Base-by-base conservation (phyloP, 2,888 invertebrate species). In the Ephialtes manifestator region DNA sequence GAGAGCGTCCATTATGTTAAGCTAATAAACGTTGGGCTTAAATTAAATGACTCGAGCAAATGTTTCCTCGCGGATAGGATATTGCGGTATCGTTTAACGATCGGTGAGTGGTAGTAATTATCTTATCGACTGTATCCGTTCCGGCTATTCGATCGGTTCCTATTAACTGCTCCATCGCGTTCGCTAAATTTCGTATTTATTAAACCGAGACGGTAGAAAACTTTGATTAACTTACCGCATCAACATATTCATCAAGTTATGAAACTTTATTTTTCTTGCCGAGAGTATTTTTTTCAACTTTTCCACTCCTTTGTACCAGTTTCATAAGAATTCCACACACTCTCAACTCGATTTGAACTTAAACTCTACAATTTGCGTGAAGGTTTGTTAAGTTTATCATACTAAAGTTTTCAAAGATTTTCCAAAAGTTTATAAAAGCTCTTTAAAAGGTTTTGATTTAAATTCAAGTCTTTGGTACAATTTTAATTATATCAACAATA, bases 11-110 rank as follows among this genome's bases (percentile, higher is more conserved):
- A 82, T 82, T 79, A 79, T 78, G 78, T 82, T 79, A 71, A 85
- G 82, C 85, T 82, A 82, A 85, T 85, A 85, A 85, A 79, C 71
- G 78, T 79, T 82, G 65, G 65, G 63, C 43, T 71, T 58, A 65
- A 75, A 85, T 85, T 79, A 75, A 85, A 85, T 82, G 85, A 82
- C 70, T 78, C 58, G 84, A 39, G 80, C 76, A 46, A 84, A 84
- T 84, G 81, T 81, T 84, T 81, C 75, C 85, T 11, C 70, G 71
- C 65, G 65, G 75, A 79, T 82, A 71, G 78, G 82, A 79, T 85
- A 85, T 85, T 85, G 79, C 75, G 43, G 39, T 28, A 75, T 78
- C 82, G 82, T 53, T 82, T 75, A 75, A 79, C 82, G 70, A 85
- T 82, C 63, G 48, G 63, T 65, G 74, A 55, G 53, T 18, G 48